These are phyloP conservation scores for Oreochromis tanganicae DNA, from an alignment of 2,113 vertebrate species.

Conservation along the genomic window DNA sequence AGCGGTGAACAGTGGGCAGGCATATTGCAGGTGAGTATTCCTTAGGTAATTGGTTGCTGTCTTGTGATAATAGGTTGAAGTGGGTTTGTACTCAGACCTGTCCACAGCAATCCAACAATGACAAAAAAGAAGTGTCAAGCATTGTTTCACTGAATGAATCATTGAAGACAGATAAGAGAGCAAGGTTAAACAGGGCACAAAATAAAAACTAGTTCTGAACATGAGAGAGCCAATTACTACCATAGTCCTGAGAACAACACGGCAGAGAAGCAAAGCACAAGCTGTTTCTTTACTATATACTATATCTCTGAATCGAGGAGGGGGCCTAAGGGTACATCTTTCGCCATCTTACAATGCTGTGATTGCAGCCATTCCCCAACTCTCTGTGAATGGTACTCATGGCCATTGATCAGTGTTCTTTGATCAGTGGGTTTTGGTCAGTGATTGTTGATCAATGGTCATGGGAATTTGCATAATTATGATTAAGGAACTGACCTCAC, in stretches of 20 bases:
- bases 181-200: background rate
- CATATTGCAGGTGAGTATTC: background rate
- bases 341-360: too few relatives aligned
- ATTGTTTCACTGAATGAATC: background rate
- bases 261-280: background rate
- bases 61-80: background rate
- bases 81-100: background rate
- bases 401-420: too few relatives aligned
- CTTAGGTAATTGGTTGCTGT: background rate
- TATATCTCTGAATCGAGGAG: too few relatives aligned
- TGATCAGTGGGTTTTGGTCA: too few relatives aligned
- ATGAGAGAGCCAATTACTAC: background rate
- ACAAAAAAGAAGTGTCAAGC: background rate
- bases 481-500: too few relatives aligned
- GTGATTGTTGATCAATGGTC: too few relatives aligned
- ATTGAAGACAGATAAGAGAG: background rate
- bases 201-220: background rate
- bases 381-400: too few relatives aligned
- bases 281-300: background rate
- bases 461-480: too few relatives aligned
- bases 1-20: background rate
- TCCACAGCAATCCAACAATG: background rate
- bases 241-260: rapidly evolving
- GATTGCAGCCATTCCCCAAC: too few relatives aligned
- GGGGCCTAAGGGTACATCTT: too few relatives aligned